Evolutionary conservation across 2,888 invertebrate species (phyloP).

Genomic region (Chrysolina oricalcia): DNA sequence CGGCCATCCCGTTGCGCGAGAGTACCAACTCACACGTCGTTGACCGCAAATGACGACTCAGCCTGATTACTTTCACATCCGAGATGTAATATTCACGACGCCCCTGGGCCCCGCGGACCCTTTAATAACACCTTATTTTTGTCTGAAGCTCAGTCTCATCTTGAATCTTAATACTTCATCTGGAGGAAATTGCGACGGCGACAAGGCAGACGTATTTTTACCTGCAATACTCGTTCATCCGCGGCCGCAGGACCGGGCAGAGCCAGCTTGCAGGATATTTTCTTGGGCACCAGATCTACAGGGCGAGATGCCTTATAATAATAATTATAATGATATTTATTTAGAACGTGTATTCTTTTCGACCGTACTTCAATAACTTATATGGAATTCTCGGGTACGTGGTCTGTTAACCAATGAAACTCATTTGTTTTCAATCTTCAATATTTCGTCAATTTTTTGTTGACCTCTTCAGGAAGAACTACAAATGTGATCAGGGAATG

Average conservation of each 20-base stretch:
- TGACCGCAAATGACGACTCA: conserved; percentile 14
- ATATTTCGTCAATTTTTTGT: too few relatives aligned
- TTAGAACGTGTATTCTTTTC: too few relatives aligned
- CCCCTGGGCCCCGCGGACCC: background rate
- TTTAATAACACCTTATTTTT: conserved; percentile 22
- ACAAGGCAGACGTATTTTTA: conserved; percentile 5
- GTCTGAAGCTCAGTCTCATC: conserved; percentile 13
- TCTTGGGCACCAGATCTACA: too few relatives aligned
- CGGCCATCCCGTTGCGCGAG: conserved; percentile 4
- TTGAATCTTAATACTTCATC: conserved; percentile 17
- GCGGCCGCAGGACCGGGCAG: background rate
- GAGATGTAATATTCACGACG: conserved; percentile 21
- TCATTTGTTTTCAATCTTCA: too few relatives aligned
- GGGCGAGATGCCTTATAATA: too few relatives aligned
- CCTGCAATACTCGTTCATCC: conserved; percentile 1
- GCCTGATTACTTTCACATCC: conserved; percentile 5
- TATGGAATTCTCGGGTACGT: too few relatives aligned
- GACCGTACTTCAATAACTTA: too few relatives aligned
- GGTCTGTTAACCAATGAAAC: too few relatives aligned
- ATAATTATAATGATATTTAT: too few relatives aligned
- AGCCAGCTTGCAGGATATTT: background rate
- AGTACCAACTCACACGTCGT: background rate
- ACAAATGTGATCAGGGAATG: too few relatives aligned
- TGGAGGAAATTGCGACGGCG: conserved; percentile 2
- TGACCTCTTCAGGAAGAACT: too few relatives aligned